Conservation (phyloP, 2,797 vertebrate species). For the Hippoglossus hippoglossus region DNA sequence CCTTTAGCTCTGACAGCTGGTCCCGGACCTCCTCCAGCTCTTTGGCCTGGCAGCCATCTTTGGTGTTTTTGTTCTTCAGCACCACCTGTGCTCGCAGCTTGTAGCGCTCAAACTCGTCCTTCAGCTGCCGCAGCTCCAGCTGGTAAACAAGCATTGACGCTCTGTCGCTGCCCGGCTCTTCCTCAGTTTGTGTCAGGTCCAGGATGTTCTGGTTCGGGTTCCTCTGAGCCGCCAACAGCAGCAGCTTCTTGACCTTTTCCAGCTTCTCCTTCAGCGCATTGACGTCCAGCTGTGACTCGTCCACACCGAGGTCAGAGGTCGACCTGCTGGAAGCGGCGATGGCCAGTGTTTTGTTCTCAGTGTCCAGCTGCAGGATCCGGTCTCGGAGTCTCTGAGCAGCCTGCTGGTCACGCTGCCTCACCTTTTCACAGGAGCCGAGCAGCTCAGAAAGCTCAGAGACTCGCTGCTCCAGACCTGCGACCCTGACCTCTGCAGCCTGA, state of each 20-base stretch:
- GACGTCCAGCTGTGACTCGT: conserved; percentile 87
- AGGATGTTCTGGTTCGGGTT: conserved; percentile 82
- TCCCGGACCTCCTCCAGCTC: conserved; percentile 91
- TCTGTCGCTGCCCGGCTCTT: conserved; percentile 79
- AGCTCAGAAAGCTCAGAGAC: conserved; percentile 91
- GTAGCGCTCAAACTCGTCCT: conserved; percentile 95
- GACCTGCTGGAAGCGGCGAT: conserved; percentile 83
- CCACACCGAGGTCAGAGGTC: conserved; percentile 62
- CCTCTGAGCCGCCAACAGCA: conserved; percentile 83
- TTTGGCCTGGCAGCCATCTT: conserved; percentile 86
- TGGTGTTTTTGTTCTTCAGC: conserved; percentile 90
- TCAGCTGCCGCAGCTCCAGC: conserved; percentile 92
- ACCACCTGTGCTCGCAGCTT: conserved; percentile 93
- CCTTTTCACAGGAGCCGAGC: conserved; percentile 89
- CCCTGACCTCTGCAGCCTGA: conserved; percentile 87
- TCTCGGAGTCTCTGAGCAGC: conserved; percentile 89
- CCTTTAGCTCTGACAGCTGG: conserved; percentile 90
- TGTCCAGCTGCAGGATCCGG: conserved; percentile 90
- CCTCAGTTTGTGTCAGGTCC: conserved; percentile 76
- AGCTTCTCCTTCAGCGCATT: conserved; percentile 86
- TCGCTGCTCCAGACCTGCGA: conserved; percentile 89
- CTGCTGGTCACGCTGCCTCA: conserved; percentile 89
- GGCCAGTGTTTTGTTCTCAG: conserved; percentile 93
- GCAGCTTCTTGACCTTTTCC: conserved; percentile 88
- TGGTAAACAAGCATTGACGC: conserved; percentile 82